A percentile compares a stretch with the other conserved stretches of the same genome.
Evolutionary conservation across 1,140 invertebrate genomes (phyloP).

Genomic region (Euura saliciscinereae): DNA sequence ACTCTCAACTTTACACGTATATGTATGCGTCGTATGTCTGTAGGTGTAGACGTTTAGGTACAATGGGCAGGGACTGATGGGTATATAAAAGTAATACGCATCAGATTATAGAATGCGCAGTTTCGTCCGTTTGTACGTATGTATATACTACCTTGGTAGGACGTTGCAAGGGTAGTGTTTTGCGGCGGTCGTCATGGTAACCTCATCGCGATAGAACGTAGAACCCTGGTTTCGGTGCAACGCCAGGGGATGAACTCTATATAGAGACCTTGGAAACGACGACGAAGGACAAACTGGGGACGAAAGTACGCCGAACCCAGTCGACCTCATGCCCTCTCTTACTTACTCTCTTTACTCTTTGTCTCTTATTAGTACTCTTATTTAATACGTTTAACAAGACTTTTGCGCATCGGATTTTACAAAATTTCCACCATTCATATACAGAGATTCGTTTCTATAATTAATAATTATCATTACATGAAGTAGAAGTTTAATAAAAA

Average conservation of each 20-base stretch:
- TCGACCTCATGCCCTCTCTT: neutral
- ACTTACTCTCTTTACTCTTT: neutral
- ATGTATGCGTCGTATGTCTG: neutral
- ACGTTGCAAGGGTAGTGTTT: constrained; percentile 58
- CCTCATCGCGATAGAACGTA: constrained; percentile 42
- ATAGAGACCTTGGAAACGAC: constrained; percentile 55
- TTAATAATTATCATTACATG: no score
- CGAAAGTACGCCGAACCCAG: constrained; percentile 36
- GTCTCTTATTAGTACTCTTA: neutral
- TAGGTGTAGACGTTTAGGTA: neutral
- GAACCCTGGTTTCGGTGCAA: constrained; percentile 47
- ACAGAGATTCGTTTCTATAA: no score
- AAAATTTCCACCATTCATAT: no score
- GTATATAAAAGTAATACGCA: neutral
- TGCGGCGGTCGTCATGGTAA: constrained; percentile 57
- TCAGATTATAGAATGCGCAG: no score
- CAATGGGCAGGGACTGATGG: neutral
- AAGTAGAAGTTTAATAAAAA: neutral
- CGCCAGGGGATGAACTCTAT: constrained; percentile 34
- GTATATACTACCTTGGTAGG: constrained; percentile 36
- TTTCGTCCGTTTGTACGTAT: no score
- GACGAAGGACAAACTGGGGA: constrained; percentile 50
- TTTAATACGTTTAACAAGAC: no score
- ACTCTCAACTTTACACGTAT: no score
- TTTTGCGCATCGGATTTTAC: no score